These are phyloP conservation scores for Brevimyrus niger DNA, from an alignment of 2,113 vertebrate species.

Conservation along the genomic window DNA sequence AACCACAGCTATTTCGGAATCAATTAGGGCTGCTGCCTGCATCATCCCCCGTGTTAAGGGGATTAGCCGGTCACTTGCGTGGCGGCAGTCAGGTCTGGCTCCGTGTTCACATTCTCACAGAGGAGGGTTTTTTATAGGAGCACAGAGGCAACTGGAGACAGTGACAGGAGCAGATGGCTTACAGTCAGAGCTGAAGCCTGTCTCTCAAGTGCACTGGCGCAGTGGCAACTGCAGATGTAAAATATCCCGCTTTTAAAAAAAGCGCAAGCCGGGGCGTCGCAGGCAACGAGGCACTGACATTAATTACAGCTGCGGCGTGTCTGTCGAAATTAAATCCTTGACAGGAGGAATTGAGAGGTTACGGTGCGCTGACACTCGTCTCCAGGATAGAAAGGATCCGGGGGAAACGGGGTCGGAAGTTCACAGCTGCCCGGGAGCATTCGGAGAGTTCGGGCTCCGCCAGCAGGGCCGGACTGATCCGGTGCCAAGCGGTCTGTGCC, in stretches of 20 bases:
- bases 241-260: conserved; percentile 1
- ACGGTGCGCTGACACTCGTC: conserved; percentile 44
- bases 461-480: conserved; percentile 52
- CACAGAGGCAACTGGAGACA: conserved; percentile 53
- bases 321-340: conserved; percentile 22
- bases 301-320: conserved; percentile 2
- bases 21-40: conserved; percentile 80
- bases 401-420: conserved; percentile 52
- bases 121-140: conserved; percentile 60
- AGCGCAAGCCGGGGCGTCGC: background rate
- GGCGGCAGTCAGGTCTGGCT: conserved; percentile 64
- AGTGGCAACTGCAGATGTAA: background rate
- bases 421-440: conserved; percentile 52
- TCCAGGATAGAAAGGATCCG: conserved; percentile 42
- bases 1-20: conserved; percentile 71
- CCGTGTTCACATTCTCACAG: conserved; percentile 52
- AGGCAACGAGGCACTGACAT: background rate
- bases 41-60: conserved; percentile 70
- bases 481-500: conserved; percentile 50
- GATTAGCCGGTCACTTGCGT: conserved; percentile 75
- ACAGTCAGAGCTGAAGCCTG: conserved; percentile 53
- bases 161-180: conserved; percentile 75
- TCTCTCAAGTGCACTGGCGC: conserved; percentile 20
- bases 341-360: conserved; percentile 45
- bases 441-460: conserved; percentile 36